Percentiles rank a stretch among this genome's conserved stretches.
These are phyloP conservation scores for Seladonia tumulorum DNA, from an alignment of 2,888 invertebrate species.

Conservation along the genomic window DNA sequence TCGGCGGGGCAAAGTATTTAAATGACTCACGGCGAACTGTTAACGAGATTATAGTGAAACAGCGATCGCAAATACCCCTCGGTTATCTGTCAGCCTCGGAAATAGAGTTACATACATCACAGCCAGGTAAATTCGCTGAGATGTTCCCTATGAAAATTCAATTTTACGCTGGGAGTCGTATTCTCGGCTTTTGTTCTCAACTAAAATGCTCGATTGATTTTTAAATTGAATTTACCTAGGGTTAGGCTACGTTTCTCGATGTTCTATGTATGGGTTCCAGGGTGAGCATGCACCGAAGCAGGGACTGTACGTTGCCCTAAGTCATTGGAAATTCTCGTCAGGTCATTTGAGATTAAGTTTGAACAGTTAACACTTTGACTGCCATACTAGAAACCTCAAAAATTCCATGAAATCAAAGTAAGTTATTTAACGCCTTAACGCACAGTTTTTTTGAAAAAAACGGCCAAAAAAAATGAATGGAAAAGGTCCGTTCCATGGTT, in stretches of 20 bases:
- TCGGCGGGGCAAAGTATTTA: neutral
- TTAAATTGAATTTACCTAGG: neutral
- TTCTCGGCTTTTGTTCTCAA: neutral
- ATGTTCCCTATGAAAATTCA: neutral
- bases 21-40: constrained; percentile 8
- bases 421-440: too few species aligned
- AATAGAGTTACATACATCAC: neutral
- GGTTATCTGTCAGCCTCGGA: neutral
- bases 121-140: neutral
- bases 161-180: neutral
- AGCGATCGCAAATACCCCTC: neutral
- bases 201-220: neutral
- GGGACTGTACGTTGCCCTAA: neutral
- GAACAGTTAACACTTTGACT: too few species aligned
- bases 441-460: too few species aligned
- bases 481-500: too few species aligned
- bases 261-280: neutral
- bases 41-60: constrained; percentile 1
- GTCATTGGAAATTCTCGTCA: neutral
- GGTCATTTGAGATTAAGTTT: neutral
- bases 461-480: too few species aligned
- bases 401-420: too few species aligned
- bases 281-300: neutral
- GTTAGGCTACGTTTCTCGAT: too few species aligned
- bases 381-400: too few species aligned